Base-by-base conservation (phyloP, 2,797 vertebrate genomes). In the Diglossa cyanea region DNA sequence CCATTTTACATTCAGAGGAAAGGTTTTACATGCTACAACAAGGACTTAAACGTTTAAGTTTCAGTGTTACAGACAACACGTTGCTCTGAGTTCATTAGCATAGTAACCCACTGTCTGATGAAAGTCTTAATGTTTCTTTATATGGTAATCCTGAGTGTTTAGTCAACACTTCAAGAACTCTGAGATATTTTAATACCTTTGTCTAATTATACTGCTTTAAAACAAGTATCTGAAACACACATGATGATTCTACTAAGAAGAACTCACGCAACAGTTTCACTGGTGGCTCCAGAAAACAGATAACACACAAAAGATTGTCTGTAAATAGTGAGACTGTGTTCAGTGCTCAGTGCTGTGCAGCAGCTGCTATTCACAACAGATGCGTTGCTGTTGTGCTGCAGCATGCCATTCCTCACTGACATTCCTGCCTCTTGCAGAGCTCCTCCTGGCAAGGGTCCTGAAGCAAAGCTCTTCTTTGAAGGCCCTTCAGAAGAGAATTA, bases 361-460 rank as follows among this genome's bases (percentile, higher is more conserved):
- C 95, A 94, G 81, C 88, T 94, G 68, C 93, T 66, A 39, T 24
- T 84, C 53, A 53, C 81, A 95, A 87, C 92, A 86, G 90, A 85
- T 95, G 72, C 11, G 2, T 77, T 3, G 0, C 15, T 77, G 88
- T 40, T 95, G 70, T 9, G 2, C 79, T 2, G 0, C 17, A 79
- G 88, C 45, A 6, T 96, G 66, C 86, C 92, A 95, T 96, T 90
- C 74, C 93, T 94, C 68, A 66, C 44, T 82, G 92, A 92, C 89
- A 97, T 96, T 96, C 86, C 92, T 96, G 57, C 35, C 91, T 71
- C 60, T 86, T 83, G 86, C 82, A 94, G 61, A 94, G 72, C 70
- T 94, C 78, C 72, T 91, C 63, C 87, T 96, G 95, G 93, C 94
- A 94, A 88, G 37, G 8, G 24, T 92, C 57, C 92, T 92, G 72